Evolutionary conservation across 2,113 vertebrate genomes (phyloP).

Genomic region (Riparia riparia): DNA sequence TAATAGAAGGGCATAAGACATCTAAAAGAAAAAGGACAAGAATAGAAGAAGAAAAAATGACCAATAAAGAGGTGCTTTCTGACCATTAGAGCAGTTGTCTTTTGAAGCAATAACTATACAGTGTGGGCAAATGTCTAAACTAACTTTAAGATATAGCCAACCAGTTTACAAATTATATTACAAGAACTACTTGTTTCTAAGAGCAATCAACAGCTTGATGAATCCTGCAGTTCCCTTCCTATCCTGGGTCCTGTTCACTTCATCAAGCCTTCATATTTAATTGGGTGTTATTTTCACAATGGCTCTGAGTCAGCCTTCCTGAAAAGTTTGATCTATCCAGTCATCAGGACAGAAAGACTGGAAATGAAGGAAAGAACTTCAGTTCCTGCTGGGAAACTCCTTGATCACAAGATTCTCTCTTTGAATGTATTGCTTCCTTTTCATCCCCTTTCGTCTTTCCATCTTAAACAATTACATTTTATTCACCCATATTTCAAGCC

Average conservation of each 20-base stretch:
- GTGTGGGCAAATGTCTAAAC: background rate
- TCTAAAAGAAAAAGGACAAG: background rate
- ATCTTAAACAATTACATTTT: conserved; percentile 9
- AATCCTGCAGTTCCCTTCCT: background rate
- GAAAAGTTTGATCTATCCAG: background rate
- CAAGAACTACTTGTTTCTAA: background rate
- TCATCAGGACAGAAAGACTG: background rate
- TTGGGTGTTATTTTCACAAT: background rate
- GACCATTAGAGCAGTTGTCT: background rate
- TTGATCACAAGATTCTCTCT: conserved; percentile 30
- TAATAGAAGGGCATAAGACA: background rate
- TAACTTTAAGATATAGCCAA: background rate
- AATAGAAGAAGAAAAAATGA: background rate
- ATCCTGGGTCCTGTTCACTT: background rate
- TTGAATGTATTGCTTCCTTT: background rate
- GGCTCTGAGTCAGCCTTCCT: background rate
- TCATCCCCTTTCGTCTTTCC: conserved; percentile 27
- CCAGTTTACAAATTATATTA: background rate
- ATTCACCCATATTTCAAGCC: conserved; percentile 39
- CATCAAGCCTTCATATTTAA: background rate
- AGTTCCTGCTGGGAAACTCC: background rate
- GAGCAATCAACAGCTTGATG: background rate
- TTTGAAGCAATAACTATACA: background rate
- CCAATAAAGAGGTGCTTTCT: background rate
- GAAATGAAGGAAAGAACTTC: conserved; percentile 17